Conservation (phyloP, 2,113 vertebrate genomes). For the Nyctereutes procyonoides region DNA sequence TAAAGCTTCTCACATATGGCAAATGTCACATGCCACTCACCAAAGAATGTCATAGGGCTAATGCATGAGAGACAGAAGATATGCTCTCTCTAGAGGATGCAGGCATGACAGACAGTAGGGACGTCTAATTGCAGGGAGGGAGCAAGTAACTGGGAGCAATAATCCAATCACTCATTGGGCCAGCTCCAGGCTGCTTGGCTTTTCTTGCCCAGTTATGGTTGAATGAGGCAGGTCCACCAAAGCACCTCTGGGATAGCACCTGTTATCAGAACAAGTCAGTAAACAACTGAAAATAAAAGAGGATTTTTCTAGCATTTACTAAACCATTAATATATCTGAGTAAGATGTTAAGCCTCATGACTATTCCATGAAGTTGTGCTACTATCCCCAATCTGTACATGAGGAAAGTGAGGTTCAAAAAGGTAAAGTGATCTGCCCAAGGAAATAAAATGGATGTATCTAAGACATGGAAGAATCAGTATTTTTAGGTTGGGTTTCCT, state of each 20-base stretch:
- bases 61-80: not conserved
- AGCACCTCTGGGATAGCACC: not conserved
- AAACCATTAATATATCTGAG: not conserved
- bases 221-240: not conserved
- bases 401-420: not conserved
- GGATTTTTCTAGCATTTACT: not conserved
- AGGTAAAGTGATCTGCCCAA: not conserved
- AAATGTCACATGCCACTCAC: not conserved
- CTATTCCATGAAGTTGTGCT: not conserved
- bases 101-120: not conserved
- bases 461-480: not conserved
- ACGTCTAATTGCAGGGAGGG: not conserved
- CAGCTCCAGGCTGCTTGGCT: not conserved
- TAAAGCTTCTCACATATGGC: not conserved
- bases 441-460: not conserved
- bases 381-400: not conserved
- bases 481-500: not conserved
- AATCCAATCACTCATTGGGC: not conserved
- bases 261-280: conserved; percentile 1
- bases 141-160: not conserved
- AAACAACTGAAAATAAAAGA: not conserved
- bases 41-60: not conserved
- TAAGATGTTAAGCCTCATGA: not conserved
- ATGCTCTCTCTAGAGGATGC: not conserved
- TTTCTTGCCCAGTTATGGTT: not conserved